Evolutionary conservation across 2,888 invertebrate species (phyloP).

Genomic region (Lithosia quadra): DNA sequence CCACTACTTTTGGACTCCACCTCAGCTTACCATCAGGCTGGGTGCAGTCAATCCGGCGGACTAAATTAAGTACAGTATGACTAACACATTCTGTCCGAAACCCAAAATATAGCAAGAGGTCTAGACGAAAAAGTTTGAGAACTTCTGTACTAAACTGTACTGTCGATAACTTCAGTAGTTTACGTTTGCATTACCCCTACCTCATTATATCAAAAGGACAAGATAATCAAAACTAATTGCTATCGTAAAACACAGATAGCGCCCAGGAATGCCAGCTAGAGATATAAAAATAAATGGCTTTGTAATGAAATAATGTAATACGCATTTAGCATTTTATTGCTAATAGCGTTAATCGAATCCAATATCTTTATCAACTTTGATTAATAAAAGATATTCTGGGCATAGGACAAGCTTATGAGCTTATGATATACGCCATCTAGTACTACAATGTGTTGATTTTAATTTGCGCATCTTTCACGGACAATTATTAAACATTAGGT

Average conservation of each 20-base stretch:
- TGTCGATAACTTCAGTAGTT: neutral
- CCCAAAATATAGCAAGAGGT: too few relatives aligned
- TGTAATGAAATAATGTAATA: neutral
- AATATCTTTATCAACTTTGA: neutral
- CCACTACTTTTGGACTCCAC: too few relatives aligned
- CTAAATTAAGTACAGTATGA: too few relatives aligned
- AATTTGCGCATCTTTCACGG: too few relatives aligned
- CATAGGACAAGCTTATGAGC: too few relatives aligned
- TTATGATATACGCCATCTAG: too few relatives aligned
- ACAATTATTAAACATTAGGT: too few relatives aligned
- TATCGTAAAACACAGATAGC: constrained; percentile 1
- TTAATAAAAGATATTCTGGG: neutral
- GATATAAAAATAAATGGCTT: neutral
- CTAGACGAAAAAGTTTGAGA: neutral
- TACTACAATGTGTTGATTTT: too few relatives aligned
- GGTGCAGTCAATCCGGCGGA: too few relatives aligned
- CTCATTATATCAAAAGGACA: neutral
- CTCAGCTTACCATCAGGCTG: too few relatives aligned
- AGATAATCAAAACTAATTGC: constrained; percentile 4
- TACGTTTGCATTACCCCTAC: neutral
- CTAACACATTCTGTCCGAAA: too few relatives aligned
- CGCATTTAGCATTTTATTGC: neutral
- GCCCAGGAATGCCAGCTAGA: neutral
- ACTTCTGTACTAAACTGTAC: neutral
- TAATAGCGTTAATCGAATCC: neutral